phyloP scores from a whole-genome alignment of 2,888 invertebrate species.

The Halocaridina rubra region DNA sequence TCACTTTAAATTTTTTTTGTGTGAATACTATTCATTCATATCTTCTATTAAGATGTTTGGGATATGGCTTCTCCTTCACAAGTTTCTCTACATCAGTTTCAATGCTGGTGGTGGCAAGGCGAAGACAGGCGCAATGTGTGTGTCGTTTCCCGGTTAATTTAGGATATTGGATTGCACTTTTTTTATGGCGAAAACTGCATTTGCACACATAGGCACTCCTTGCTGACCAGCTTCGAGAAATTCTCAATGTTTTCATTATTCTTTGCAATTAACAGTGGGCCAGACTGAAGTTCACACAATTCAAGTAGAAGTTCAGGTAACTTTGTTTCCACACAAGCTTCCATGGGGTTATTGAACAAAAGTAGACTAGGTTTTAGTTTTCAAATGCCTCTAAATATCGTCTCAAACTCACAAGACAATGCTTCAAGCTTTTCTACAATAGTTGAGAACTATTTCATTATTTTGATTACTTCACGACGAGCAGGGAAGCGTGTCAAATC shows the following conservation, averaged over 20 bases:
- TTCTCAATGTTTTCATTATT: not conserved
- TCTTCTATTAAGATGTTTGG: not conserved
- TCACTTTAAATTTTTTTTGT: too few relatives aligned
- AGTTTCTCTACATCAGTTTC: not conserved
- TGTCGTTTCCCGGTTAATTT: not conserved
- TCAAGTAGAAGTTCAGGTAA: not conserved
- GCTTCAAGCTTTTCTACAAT: not conserved
- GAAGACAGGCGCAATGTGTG: not conserved
- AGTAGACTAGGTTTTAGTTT: conserved; percentile 15
- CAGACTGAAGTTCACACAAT: conserved; percentile 10
- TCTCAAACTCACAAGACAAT: conserved; percentile 6
- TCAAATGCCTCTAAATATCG: conserved; percentile 9
- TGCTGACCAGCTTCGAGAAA: conserved; percentile 12
- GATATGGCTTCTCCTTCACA: not conserved
- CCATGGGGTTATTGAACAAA: conserved; percentile 3
- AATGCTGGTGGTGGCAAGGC: not conserved
- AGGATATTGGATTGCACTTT: not conserved
- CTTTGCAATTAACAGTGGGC: not conserved
- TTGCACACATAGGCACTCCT: not conserved
- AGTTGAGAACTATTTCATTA: not conserved
- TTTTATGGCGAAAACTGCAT: not conserved
- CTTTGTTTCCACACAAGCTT: conserved; percentile 1
- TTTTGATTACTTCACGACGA: not conserved
- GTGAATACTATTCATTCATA: not conserved
- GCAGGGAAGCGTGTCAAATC: not conserved